These are phyloP conservation scores for Clinocottus analis DNA, from an alignment of 2,113 vertebrate genomes.

Conservation along the genomic window DNA sequence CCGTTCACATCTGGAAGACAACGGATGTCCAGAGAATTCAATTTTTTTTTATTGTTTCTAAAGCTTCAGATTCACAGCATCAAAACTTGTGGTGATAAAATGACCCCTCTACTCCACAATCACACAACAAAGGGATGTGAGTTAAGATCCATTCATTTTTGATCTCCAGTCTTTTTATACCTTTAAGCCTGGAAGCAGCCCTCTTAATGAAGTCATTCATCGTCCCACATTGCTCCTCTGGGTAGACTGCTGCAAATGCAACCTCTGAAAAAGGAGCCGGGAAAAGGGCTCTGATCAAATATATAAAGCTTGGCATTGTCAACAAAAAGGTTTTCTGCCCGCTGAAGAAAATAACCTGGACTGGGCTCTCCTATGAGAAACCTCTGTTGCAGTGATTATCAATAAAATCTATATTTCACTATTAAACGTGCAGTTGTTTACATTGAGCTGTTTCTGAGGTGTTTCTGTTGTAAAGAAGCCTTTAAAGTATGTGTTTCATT, in stretches of 20 bases:
- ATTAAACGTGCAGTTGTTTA: not conserved
- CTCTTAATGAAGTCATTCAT: conserved; percentile 26
- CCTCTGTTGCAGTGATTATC: not conserved
- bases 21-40: not conserved
- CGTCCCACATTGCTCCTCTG: not conserved
- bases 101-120: not conserved
- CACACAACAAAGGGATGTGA: not conserved
- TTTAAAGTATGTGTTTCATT: not conserved
- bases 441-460: not conserved
- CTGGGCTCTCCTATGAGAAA: not conserved
- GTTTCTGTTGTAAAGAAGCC: not conserved
- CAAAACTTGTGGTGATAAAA: no score
- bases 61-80: not conserved
- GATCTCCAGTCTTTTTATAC: not conserved
- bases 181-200: not conserved
- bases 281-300: not conserved
- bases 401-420: not conserved
- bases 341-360: not conserved
- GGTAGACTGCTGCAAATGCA: not conserved
- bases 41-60: not conserved
- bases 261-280: not conserved
- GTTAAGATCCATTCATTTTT: not conserved
- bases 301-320: not conserved
- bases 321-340: not conserved
- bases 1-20: not conserved